Conservation (phyloP, 2,888 invertebrate genomes). For the Drosophila maculinotata region DNA sequence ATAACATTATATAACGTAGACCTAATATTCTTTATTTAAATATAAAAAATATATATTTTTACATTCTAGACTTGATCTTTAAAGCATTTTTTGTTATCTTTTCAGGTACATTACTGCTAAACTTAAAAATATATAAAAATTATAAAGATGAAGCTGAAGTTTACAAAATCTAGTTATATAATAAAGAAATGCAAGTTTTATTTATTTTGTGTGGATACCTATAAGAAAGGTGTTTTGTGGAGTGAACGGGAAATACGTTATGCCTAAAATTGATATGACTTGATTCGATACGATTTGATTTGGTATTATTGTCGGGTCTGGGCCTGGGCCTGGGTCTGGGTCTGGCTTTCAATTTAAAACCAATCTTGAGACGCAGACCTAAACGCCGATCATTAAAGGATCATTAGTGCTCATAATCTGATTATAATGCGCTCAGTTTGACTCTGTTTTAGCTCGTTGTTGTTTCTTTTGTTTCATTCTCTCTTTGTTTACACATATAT, state of each 20-base stretch:
- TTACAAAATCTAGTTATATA: no score
- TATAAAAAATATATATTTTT: no score
- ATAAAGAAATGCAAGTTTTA: no score
- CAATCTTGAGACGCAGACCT: constrained; percentile 66
- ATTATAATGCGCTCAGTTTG: constrained; percentile 84
- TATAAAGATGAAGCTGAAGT: no score
- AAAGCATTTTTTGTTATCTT: no score
- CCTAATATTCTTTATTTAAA: no score
- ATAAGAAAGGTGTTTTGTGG: not conserved
- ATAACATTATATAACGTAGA: no score
- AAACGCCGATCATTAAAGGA: constrained; percentile 85
- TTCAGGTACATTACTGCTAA: no score
- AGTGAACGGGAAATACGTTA: constrained; percentile 33
- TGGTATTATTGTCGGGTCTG: constrained; percentile 47
- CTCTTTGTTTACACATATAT: constrained; percentile 4
- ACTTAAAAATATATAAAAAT: no score
- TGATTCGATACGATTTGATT: constrained; percentile 50
- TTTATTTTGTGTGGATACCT: not conserved
- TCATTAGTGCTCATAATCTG: constrained; percentile 85
- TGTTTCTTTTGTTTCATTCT: constrained; percentile 7
- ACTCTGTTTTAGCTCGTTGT: constrained; percentile 57
- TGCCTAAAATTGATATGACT: constrained; percentile 46
- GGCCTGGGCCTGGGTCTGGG: not conserved
- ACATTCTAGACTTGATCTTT: no score
- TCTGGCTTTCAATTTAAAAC: constrained; percentile 70